These are phyloP conservation scores for Euzetes globulus DNA, from an alignment of 2,888 invertebrate species.

Conservation along the genomic window DNA sequence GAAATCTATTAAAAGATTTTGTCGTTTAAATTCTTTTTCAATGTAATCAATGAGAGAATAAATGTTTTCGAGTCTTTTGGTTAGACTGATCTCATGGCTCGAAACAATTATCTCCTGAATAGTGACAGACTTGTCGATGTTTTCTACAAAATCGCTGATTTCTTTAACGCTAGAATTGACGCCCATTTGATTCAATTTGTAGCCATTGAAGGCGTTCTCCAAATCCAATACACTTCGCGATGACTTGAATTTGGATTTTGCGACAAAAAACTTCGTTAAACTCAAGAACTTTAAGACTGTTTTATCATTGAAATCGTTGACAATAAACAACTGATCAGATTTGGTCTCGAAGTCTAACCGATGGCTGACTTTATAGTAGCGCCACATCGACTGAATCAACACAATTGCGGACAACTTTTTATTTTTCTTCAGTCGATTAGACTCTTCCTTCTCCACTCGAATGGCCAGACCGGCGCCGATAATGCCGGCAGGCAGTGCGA, in stretches of 20 bases:
- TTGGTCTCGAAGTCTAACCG: background rate
- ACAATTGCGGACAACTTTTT: constrained; percentile 11
- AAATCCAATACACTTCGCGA: background rate
- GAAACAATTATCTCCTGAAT: background rate
- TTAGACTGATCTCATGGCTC: background rate
- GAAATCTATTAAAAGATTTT: constrained; percentile 4
- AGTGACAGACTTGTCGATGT: background rate
- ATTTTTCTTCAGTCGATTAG: background rate
- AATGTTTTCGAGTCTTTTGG: background rate
- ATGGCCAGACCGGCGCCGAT: constrained; percentile 30
- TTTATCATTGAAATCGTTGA: background rate
- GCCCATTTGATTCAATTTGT: background rate
- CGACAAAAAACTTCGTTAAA: constrained; percentile 9
- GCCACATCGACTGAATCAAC: constrained; percentile 29
- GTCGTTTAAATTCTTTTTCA: background rate
- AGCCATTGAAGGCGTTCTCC: background rate
- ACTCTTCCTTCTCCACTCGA: constrained; percentile 22
- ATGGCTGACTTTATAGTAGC: background rate
- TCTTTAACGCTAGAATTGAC: background rate
- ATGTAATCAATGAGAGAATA: background rate
- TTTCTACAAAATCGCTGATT: background rate
- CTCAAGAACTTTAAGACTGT: constrained; percentile 11
- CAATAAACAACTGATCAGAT: background rate
- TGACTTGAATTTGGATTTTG: constrained; percentile 8
- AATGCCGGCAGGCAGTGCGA: constrained; percentile 30